Conservation (phyloP, 1,140 invertebrate species). For the Radopholus similis region DNA sequence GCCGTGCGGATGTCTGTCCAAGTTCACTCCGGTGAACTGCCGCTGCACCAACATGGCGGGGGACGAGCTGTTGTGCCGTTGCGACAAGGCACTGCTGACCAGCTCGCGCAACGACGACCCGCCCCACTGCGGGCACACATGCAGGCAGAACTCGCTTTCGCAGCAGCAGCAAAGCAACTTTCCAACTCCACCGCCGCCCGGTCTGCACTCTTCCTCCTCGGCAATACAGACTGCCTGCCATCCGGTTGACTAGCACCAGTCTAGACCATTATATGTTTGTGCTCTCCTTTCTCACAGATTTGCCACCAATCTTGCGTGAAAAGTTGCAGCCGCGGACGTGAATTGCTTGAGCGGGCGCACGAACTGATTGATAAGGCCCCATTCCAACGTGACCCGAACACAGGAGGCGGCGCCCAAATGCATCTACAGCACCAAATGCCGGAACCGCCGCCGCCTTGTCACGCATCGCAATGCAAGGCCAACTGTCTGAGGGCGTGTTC, state of each 20-base stretch:
- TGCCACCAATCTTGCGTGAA: slow-evolving; percentile 9
- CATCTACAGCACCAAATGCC: not conserved
- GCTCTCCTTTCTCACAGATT: not conserved
- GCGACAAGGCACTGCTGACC: slow-evolving; percentile 1
- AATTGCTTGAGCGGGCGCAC: too few species aligned
- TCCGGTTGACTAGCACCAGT: not conserved
- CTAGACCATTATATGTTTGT: not conserved
- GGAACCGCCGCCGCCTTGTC: not conserved
- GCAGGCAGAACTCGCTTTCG: not conserved
- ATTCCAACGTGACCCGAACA: not conserved
- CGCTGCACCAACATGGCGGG: slow-evolving; percentile 1
- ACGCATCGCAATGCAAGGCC: slow-evolving; percentile 1
- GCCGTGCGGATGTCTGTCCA: slow-evolving; percentile 13
- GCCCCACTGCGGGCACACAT: not conserved
- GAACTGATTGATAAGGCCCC: too few species aligned
- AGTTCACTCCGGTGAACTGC: slow-evolving; percentile 15
- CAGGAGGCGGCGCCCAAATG: not conserved
- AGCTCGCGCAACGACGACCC: not conserved
- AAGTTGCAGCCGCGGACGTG: not conserved
- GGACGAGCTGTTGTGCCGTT: slow-evolving; percentile 14
- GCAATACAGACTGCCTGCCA: slow-evolving; percentile 12
- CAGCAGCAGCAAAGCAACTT: not conserved
- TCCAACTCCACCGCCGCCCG: not conserved
- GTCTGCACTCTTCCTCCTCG: too few species aligned
- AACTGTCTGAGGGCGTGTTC: slow-evolving; percentile 15